These are phyloP conservation scores for Eristalis tenax DNA, from an alignment of 2,888 invertebrate species.

Conservation along the genomic window DNA sequence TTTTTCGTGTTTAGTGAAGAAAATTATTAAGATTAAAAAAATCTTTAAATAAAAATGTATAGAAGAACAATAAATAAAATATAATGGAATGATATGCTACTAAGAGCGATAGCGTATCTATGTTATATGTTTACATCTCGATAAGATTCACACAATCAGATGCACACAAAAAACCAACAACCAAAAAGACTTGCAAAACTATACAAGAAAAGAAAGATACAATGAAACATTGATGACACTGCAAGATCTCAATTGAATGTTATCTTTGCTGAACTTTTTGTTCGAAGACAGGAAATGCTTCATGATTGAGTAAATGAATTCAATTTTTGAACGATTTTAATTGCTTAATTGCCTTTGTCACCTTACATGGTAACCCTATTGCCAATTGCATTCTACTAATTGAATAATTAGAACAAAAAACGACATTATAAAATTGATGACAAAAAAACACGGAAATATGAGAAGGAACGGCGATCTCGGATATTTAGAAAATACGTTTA, in stretches of 20 bases:
- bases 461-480: not conserved
- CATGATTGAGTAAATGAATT: slow-evolving; percentile 25
- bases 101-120: slow-evolving; percentile 14
- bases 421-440: not conserved
- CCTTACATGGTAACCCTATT: slow-evolving; percentile 40
- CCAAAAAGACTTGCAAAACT: slow-evolving; percentile 13
- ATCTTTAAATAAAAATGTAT: slow-evolving; percentile 29
- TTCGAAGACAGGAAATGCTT: slow-evolving; percentile 14
- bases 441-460: not conserved
- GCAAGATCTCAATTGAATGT: slow-evolving; percentile 10
- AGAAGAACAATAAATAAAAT: slow-evolving; percentile 8
- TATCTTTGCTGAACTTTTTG: not conserved
- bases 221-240: slow-evolving; percentile 12
- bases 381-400: slow-evolving; percentile 38
- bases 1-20: slow-evolving; percentile 7
- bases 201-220: slow-evolving; percentile 45
- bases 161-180: slow-evolving; percentile 19
- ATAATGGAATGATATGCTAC: not conserved
- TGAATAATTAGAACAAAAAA: slow-evolving; percentile 19
- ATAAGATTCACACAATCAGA: slow-evolving; percentile 28
- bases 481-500: not conserved
- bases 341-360: slow-evolving; percentile 31
- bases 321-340: slow-evolving; percentile 15
- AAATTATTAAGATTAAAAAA: slow-evolving; percentile 40
- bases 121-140: not conserved